Evolutionary conservation across 2,888 invertebrate genomes (phyloP).

Genomic region (Euproctis similis): DNA sequence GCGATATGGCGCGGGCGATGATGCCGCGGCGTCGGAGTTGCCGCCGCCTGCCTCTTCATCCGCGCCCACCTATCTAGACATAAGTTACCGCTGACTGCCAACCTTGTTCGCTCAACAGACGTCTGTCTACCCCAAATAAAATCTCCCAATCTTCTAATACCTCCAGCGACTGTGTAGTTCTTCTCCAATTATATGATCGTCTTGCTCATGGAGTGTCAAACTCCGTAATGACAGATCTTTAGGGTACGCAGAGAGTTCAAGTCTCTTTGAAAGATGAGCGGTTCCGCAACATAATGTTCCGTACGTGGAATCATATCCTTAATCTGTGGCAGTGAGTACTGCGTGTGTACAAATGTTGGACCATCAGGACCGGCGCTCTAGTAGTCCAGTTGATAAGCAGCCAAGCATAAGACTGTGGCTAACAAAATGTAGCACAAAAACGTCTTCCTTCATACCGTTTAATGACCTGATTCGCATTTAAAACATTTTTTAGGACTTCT

Average conservation of each 20-base stretch:
- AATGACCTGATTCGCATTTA: slow-evolving; percentile 67
- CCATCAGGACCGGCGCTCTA: slow-evolving; percentile 47
- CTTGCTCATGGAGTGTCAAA: slow-evolving; percentile 27
- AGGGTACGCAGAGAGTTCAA: slow-evolving; percentile 15
- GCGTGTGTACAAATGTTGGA: slow-evolving; percentile 34
- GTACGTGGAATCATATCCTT: slow-evolving; percentile 29
- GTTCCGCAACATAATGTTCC: slow-evolving; percentile 33
- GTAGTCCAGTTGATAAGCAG: slow-evolving; percentile 47
- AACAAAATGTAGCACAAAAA: slow-evolving; percentile 67
- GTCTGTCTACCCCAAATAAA: slow-evolving; percentile 56
- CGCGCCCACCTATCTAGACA: slow-evolving; percentile 66
- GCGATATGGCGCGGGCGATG: slow-evolving; percentile 64
- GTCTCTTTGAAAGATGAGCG: slow-evolving; percentile 24
- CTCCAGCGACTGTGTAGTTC: slow-evolving; percentile 42
- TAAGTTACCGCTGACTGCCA: slow-evolving; percentile 70
- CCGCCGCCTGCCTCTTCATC: slow-evolving; percentile 62
- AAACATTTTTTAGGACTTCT: slow-evolving; percentile 68
- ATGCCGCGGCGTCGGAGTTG: slow-evolving; percentile 62
- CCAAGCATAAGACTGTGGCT: slow-evolving; percentile 32
- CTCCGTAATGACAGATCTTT: slow-evolving; percentile 28
- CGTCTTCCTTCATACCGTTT: slow-evolving; percentile 74
- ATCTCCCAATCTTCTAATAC: slow-evolving; percentile 40
- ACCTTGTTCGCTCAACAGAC: slow-evolving; percentile 55
- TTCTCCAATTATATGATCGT: slow-evolving; percentile 35
- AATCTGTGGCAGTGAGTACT: no score